Conservation (phyloP, 2,113 vertebrate genomes). For the Sorex araneus region DNA sequence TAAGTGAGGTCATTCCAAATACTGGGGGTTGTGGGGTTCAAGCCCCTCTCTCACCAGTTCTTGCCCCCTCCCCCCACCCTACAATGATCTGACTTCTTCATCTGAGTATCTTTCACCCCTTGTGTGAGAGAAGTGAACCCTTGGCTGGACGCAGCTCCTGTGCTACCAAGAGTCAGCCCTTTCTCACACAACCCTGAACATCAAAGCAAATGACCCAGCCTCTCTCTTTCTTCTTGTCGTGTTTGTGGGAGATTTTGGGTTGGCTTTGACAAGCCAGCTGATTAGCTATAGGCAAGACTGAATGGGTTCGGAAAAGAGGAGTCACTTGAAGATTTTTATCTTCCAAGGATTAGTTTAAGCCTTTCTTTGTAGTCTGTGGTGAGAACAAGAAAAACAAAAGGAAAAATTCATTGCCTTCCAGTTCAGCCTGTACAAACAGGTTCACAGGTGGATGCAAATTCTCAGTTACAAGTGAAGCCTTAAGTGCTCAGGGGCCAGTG, state of each 20-base stretch:
- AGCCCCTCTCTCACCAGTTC: neutral
- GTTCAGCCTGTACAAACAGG: conserved; percentile 3
- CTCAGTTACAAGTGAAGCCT: neutral
- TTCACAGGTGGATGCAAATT: conserved; percentile 4
- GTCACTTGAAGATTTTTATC: conserved; percentile 48
- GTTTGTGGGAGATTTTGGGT: neutral
- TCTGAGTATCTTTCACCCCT: neutral
- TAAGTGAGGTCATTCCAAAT: neutral
- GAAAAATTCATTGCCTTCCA: conserved; percentile 46
- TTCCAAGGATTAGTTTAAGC: conserved; percentile 56
- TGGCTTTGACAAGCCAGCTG: conserved; percentile 57
- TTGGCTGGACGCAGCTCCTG: neutral
- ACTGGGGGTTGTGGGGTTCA: neutral
- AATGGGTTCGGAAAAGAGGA: conserved; percentile 52
- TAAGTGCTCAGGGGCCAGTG: neutral
- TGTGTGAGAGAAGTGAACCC: neutral
- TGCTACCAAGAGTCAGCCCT: neutral
- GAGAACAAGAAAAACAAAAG: conserved; percentile 64
- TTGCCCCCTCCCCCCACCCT: accelerated
- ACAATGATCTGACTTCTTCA: neutral
- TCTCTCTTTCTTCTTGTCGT: neutral
- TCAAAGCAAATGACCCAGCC: neutral
- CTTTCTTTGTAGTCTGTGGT: conserved; percentile 49
- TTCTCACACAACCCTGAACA: neutral
- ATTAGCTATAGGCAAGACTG: conserved; percentile 57